phyloP scores from a whole-genome alignment of 2,888 invertebrate genomes.

The Acanthoscelides obtectus region DNA sequence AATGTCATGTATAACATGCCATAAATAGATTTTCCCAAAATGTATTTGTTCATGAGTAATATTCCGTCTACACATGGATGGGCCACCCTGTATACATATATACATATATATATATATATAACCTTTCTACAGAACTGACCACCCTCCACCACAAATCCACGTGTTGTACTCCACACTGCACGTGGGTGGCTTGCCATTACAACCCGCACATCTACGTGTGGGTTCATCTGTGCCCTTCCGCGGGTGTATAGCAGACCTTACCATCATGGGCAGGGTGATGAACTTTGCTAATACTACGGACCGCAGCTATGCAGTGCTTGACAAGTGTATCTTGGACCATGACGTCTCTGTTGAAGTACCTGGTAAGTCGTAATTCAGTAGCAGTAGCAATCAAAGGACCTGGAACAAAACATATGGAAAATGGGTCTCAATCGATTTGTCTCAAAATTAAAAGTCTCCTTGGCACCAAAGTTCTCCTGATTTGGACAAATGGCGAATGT shows the following conservation, averaged over 20 bases:
- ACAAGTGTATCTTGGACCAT: constrained; percentile 52
- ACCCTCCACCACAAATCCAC: constrained; percentile 55
- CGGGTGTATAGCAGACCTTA: constrained; percentile 92
- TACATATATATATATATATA: constrained; percentile 1
- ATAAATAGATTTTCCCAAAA: too few relatives aligned
- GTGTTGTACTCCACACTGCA: constrained; percentile 70
- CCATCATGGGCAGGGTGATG: constrained; percentile 74
- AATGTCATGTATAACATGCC: too few relatives aligned
- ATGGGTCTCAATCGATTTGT: too few relatives aligned
- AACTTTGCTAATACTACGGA: constrained; percentile 71
- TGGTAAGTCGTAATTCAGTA: too few relatives aligned
- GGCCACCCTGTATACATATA: too few relatives aligned
- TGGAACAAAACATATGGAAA: too few relatives aligned
- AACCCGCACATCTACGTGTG: constrained; percentile 51
- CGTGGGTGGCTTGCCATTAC: constrained; percentile 79
- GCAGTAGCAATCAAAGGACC: too few relatives aligned
- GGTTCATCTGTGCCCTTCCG: constrained; percentile 63
- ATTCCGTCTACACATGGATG: too few relatives aligned
- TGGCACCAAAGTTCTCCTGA: too few relatives aligned
- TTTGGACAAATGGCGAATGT: too few relatives aligned
- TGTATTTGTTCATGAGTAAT: too few relatives aligned
- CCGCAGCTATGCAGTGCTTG: constrained; percentile 55
- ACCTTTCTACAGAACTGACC: constrained; percentile 26
- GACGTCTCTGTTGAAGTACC: background rate
- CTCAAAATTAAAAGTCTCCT: too few relatives aligned